Percentiles rank a stretch among this genome's conserved stretches.
These are phyloP conservation scores for Spondyliosoma cantharus DNA, from an alignment of 2,797 vertebrate genomes.

Conservation along the genomic window DNA sequence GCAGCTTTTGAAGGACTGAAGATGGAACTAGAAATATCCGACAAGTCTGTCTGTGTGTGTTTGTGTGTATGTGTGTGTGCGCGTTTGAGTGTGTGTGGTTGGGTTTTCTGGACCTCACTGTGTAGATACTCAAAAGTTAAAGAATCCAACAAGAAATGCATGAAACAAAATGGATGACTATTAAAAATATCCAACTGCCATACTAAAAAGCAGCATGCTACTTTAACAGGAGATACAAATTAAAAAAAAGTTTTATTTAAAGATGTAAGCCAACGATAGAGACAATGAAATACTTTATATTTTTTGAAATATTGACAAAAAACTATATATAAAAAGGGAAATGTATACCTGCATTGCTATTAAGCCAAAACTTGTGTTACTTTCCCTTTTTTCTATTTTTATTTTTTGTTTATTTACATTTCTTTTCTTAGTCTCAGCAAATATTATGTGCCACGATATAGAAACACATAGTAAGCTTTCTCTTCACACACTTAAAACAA, in stretches of 20 bases:
- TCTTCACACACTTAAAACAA: constrained; percentile 65
- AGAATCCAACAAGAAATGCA: constrained; percentile 84
- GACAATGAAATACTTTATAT: constrained; percentile 89
- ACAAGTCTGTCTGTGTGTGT: constrained; percentile 23
- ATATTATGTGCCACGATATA: constrained; percentile 70
- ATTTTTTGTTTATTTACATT: constrained; percentile 38
- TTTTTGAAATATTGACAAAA: constrained; percentile 87
- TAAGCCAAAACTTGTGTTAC: constrained; percentile 84
- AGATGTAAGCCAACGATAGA: constrained; percentile 84
- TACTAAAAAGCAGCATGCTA: constrained; percentile 89
- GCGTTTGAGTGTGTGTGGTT: constrained; percentile 44
- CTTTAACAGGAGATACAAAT: constrained; percentile 86
- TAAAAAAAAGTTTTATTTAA: constrained; percentile 87
- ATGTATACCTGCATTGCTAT: constrained; percentile 87
- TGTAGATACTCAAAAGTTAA: constrained; percentile 83
- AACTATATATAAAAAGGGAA: constrained; percentile 84
- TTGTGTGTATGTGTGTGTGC: constrained; percentile 26
- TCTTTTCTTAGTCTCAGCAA: constrained; percentile 63
- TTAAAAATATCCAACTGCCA: constrained; percentile 90
- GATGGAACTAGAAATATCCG: constrained; percentile 47
- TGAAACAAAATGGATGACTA: constrained; percentile 86
- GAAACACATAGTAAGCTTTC: constrained; percentile 69
- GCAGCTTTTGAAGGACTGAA: constrained; percentile 39
- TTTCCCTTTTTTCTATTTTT: constrained; percentile 67
- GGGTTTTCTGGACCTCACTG: constrained; percentile 77